Percentiles rank a stretch among this genome's conserved stretches.
phyloP scores from a whole-genome alignment of 2,113 vertebrate genomes.

The Cyrtonyx montezumae region DNA sequence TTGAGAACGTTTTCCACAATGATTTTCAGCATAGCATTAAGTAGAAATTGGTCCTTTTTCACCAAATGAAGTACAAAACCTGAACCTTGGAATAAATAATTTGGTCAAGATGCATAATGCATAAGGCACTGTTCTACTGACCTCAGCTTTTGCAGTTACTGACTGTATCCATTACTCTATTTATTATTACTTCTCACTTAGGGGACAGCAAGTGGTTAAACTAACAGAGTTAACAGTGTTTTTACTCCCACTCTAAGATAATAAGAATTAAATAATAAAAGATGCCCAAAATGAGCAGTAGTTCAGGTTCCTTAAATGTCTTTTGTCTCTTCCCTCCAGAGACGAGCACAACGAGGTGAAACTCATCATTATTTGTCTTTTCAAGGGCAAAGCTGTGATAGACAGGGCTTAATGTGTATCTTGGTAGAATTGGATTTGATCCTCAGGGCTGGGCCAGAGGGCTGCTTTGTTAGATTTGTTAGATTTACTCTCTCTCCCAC shows the following conservation, averaged over 20 bases:
- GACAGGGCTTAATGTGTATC: slow-evolving; percentile 91
- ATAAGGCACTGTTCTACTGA: not conserved
- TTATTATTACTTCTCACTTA: slow-evolving; percentile 8
- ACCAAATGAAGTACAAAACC: not conserved
- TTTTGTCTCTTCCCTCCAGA: slow-evolving; percentile 72
- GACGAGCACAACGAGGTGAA: slow-evolving; percentile 62
- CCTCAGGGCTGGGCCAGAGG: slow-evolving; percentile 85
- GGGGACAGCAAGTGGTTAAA: slow-evolving; percentile 12
- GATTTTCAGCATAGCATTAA: not conserved
- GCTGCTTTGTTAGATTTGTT: slow-evolving; percentile 84
- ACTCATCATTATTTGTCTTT: slow-evolving; percentile 86
- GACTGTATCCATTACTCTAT: not conserved
- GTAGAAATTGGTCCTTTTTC: not conserved
- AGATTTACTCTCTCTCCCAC: slow-evolving; percentile 81
- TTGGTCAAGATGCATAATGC: slow-evolving; percentile 17
- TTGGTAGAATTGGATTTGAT: slow-evolving; percentile 92
- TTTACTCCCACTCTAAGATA: not conserved
- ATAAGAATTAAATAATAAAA: slow-evolving; percentile 24
- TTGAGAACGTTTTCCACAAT: not conserved
- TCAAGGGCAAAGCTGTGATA: slow-evolving; percentile 89
- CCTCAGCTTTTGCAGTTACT: not conserved
- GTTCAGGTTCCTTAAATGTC: slow-evolving; percentile 40
- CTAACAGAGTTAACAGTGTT: not conserved
- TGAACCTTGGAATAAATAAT: slow-evolving; percentile 17
- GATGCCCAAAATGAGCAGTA: slow-evolving; percentile 24